Percentiles rank a stretch among this genome's conserved stretches.
phyloP scores from a whole-genome alignment of 2,113 vertebrate genomes.

The Caracal caracal region DNA sequence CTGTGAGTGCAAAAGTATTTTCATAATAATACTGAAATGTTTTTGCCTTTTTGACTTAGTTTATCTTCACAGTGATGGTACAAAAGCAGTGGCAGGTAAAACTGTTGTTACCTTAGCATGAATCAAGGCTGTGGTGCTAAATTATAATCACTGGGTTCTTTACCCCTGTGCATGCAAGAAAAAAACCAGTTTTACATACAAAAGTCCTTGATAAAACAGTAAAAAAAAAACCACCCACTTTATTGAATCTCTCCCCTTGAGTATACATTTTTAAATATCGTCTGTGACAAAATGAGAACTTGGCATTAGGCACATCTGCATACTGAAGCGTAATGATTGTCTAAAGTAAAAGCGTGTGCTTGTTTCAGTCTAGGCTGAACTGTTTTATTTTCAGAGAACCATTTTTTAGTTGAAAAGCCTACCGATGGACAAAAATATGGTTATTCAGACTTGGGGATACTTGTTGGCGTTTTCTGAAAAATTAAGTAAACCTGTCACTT shows the following conservation, averaged over 20 bases:
- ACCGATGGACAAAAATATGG: background rate
- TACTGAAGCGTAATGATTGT: background rate
- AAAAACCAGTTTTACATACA: background rate
- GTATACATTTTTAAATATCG: background rate
- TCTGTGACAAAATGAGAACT: background rate
- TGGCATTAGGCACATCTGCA: background rate
- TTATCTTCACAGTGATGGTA: background rate
- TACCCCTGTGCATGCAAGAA: background rate
- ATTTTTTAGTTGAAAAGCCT: background rate
- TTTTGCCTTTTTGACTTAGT: slow-evolving; percentile 6
- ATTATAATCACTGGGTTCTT: background rate
- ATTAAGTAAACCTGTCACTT: background rate
- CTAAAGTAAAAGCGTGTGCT: background rate
- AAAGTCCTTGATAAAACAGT: background rate
- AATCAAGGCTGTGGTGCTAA: background rate
- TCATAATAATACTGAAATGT: background rate
- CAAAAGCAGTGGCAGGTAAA: background rate
- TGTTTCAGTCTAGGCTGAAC: background rate
- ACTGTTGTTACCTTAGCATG: background rate
- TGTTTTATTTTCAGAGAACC: background rate
- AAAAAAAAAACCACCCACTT: background rate
- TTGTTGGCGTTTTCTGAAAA: background rate
- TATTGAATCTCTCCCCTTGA: background rate
- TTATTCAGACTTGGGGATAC: background rate
- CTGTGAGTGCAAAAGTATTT: background rate